Evolutionary conservation across 2,888 invertebrate species (phyloP).

Genomic region (Cristatella mucedo): DNA sequence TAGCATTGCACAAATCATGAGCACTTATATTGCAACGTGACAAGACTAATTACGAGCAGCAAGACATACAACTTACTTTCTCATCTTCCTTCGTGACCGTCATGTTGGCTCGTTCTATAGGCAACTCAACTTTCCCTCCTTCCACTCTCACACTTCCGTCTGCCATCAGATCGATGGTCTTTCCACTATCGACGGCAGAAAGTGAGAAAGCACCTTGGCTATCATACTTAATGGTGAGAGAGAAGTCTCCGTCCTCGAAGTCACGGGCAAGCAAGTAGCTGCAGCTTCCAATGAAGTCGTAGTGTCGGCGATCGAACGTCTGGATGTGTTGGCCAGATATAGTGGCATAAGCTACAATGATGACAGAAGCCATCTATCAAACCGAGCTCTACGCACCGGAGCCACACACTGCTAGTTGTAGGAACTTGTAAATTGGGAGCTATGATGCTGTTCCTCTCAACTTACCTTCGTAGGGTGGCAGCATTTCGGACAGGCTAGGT

Average conservation of each 20-base stretch:
- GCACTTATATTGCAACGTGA: too few relatives aligned
- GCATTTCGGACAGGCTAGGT: conserved; percentile 55
- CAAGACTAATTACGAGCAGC: too few relatives aligned
- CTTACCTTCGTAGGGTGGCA: conserved; percentile 73
- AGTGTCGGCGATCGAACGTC: conserved; percentile 68
- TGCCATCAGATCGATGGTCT: conserved; percentile 21
- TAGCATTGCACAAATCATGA: too few relatives aligned
- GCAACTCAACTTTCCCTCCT: conserved; percentile 53
- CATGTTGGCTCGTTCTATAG: conserved; percentile 41
- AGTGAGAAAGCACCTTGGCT: conserved; percentile 20
- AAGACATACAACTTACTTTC: too few relatives aligned
- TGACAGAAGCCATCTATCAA: conserved; percentile 8
- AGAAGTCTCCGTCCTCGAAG: conserved; percentile 64
- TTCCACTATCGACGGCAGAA: conserved; percentile 20
- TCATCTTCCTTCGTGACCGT: conserved; percentile 19
- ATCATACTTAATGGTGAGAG: conserved; percentile 54
- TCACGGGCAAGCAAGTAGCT: conserved; percentile 69
- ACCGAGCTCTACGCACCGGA: too few relatives aligned
- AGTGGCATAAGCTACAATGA: conserved; percentile 58
- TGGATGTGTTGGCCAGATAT: conserved; percentile 66
- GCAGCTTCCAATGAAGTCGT: conserved; percentile 56
- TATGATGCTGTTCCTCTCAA: too few relatives aligned
- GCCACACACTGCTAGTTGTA: too few relatives aligned
- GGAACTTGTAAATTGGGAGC: too few relatives aligned
- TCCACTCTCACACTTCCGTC: conserved; percentile 41